Base-by-base conservation (phyloP, 2,113 vertebrate species). In the Psilopsiagon aurifrons region DNA sequence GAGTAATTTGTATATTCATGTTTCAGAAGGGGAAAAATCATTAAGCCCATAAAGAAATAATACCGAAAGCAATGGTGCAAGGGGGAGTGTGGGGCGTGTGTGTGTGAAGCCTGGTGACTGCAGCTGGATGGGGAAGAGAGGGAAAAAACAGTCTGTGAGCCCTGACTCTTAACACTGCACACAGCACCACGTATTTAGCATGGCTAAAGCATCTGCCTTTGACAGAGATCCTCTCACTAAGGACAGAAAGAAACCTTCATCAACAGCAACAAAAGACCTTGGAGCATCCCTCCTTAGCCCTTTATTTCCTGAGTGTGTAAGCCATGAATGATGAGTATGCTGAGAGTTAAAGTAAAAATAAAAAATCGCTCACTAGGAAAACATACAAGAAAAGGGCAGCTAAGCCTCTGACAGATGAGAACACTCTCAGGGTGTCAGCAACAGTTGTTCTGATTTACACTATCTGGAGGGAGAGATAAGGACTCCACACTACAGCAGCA, bases 401-500 rank as follows among this genome's bases (percentile, higher is more conserved):
- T 95, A 77, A 96, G 96, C 95, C 96, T 96, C 83, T 94, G 91
- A 96, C 96, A 94, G 92, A 96, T 91, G 96, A 97, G 96, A 95
- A 94, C 17, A 35, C 95, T 96, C 95, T 71, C 4, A 7, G 95
- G 84, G 92, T 96, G 94, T 79, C 83, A 94, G 96, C 96, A 95
- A 95, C 81, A 81, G 95, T 92, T 95, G 92, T 94, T 95, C 92
- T 96, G 96, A 96, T 97, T 96, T 96, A 97, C 96, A 91, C 94
- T 96, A 96, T 97, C 96, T 97, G 96, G 96, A 96, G 96, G 94
- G 88, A 97, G 92, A 97, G 96, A 97, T 97, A 97, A 96, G 96
- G 95, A 89, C 91, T 94, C 49, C 5, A 1, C 92, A 85, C 83
- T 84, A 91, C 83, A 96, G 88, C 96, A 94, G 92, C 91, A 94